These are phyloP conservation scores for Aproaerema taeniolella DNA, from an alignment of 2,888 invertebrate genomes.

Conservation along the genomic window DNA sequence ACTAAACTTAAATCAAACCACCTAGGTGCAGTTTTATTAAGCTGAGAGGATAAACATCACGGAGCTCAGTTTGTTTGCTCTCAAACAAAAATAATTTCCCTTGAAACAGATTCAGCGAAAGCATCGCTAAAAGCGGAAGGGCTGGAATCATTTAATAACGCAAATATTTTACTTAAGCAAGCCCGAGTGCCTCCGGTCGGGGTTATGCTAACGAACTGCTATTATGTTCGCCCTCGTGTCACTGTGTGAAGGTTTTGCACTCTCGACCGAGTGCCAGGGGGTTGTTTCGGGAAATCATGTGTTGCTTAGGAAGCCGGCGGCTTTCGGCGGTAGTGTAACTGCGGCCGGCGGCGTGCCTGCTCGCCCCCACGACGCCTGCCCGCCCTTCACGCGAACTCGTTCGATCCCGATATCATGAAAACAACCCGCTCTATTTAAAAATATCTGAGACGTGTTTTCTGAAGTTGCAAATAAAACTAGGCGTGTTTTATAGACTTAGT, in stretches of 20 bases:
- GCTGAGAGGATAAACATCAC: no score
- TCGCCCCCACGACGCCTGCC: conserved; percentile 30
- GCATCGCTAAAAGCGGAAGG: conserved; percentile 30
- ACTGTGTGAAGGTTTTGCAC: conserved; percentile 75
- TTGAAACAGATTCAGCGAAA: conserved; percentile 5
- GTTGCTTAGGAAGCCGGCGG: conserved; percentile 54
- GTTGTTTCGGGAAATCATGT: conserved; percentile 68
- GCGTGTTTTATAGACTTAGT: conserved; percentile 26
- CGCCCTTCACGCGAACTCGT: conserved; percentile 14
- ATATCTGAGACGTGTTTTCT: conserved; percentile 37
- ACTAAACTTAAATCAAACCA: no score
- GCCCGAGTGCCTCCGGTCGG: conserved; percentile 39
- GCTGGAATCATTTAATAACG: conserved; percentile 54
- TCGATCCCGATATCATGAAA: conserved; percentile 28
- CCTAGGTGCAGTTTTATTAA: no score
- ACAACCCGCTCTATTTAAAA: conserved; percentile 34
- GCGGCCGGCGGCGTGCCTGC: conserved; percentile 38
- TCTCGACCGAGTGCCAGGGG: conserved; percentile 66
- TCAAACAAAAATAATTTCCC: conserved; percentile 7
- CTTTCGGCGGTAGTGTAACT: conserved; percentile 33
- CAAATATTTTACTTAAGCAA: conserved; percentile 60
- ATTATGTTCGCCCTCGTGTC: conserved; percentile 69
- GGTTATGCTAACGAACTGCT: conserved; percentile 70
- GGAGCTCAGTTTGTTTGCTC: conserved; percentile 1
- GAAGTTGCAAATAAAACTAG: conserved; percentile 31